Evolutionary conservation across 2,888 invertebrate species (phyloP), one percentile per base, ranked within the genome.

Genomic region (Tortrix viridana): DNA sequence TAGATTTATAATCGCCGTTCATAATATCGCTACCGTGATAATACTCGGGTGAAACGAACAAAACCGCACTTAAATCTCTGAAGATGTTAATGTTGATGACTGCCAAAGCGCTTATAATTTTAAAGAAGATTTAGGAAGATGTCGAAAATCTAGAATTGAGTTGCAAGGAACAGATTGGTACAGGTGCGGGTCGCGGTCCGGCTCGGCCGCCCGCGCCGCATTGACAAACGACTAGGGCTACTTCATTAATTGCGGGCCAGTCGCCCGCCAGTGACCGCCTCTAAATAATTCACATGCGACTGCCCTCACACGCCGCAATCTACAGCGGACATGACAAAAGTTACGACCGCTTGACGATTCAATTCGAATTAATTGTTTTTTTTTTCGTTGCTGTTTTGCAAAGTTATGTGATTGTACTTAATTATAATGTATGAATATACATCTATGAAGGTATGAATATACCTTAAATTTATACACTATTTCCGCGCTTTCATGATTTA

Each of bases 221-320:
- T 86, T 90, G 89, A 89, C 88, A 89, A 90, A 89, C 87, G 86
- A 84, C 85, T 85, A 73, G 80, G 81, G 80, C 82, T 84, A 87
- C 85, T 89, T 87, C 88, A 90, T 89, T 91, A 91, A 89, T 90
- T 88, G 88, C 79, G 84, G 82, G 78, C 80, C 83, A 84, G 80
- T 84, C 82, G 83, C 76, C 82, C 82, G 80, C 79, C 57, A 48
- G 79, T 81, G 77, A 80, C 88, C 86, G 81, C 84, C 83, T 86
- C 84, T 89, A 86, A 89, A 91, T 91, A 89, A 90, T 89, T 88
- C 86, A 86, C 88, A 83, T 81, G 81, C 81, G 80, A 78, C 77
- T 80, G 78, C 77, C 77, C 80, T 81, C 76, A 76, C 78, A 75
- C 77, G 71, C 77, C 77, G 77, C 79, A 82, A 81, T 81, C 79